Conservation (phyloP, 1,140 invertebrate genomes). For the Hydropsyche tenuis region DNA sequence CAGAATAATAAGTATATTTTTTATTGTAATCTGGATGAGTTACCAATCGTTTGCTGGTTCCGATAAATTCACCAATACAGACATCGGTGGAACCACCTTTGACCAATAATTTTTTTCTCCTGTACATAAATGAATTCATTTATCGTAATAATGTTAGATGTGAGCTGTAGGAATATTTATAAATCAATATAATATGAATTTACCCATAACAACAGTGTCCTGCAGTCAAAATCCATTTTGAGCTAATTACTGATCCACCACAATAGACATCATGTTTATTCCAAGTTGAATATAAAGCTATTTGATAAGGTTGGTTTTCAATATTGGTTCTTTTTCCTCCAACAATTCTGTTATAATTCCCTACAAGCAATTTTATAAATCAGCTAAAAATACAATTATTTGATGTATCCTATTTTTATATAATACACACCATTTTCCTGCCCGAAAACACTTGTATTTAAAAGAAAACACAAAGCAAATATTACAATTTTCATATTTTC, state of each 20-base stretch:
- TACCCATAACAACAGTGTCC: slow-evolving; percentile 19
- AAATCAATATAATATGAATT: neutral
- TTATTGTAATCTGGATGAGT: slow-evolving; percentile 1
- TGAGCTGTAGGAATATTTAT: neutral
- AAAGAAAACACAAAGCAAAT: too few species aligned
- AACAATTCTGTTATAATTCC: slow-evolving; percentile 11
- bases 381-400: too few species aligned
- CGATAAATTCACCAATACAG: neutral
- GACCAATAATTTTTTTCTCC: neutral
- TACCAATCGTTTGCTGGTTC: neutral
- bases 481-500: too few species aligned
- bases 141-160: neutral
- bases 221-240: slow-evolving; percentile 28
- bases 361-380: too few species aligned
- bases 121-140: neutral
- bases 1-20: neutral
- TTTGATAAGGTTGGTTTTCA: slow-evolving; percentile 17
- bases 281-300: neutral
- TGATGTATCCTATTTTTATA: too few species aligned
- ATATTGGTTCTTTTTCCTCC: neutral
- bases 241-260: slow-evolving; percentile 9
- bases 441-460: too few species aligned
- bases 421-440: too few species aligned
- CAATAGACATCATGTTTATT: slow-evolving; percentile 1
- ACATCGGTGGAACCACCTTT: neutral